Evolutionary conservation across 2,888 invertebrate species (phyloP).

Genomic region (Beris chalybata): DNA sequence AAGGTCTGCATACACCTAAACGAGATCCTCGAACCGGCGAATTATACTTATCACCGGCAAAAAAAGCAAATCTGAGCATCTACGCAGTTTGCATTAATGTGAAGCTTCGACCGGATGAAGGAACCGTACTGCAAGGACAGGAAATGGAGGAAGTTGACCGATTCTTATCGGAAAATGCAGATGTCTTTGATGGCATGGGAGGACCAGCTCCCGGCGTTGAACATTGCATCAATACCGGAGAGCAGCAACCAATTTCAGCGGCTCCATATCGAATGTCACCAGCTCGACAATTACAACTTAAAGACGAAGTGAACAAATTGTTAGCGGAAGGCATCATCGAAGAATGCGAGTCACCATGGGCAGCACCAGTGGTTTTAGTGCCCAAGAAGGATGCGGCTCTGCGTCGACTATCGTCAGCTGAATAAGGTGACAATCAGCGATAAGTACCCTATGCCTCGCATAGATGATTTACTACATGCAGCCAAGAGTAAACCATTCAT

Average conservation of each 20-base stretch:
- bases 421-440: conserved; percentile 33
- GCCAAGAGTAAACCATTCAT: not conserved
- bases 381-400: too few relatives aligned
- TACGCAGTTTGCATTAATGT: not conserved
- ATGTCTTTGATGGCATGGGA: conserved; percentile 7
- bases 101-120: not conserved
- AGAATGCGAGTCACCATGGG: too few relatives aligned
- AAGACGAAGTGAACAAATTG: too few relatives aligned
- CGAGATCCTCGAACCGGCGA: too few relatives aligned
- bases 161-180: conserved; percentile 10
- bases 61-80: conserved; percentile 3
- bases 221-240: conserved; percentile 44
- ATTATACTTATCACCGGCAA: not conserved
- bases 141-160: conserved; percentile 4
- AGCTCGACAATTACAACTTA: too few relatives aligned
- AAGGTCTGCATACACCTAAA: too few relatives aligned
- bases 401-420: too few relatives aligned
- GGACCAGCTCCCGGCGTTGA: conserved; percentile 17
- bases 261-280: conserved; percentile 47
- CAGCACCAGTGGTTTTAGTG: too few relatives aligned
- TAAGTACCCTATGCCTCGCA: too few relatives aligned
- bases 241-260: conserved; percentile 45
- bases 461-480: not conserved
- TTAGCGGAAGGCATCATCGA: too few relatives aligned
- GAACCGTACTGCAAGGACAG: conserved; percentile 7